Evolutionary conservation across 2,113 vertebrate species (phyloP).

Genomic region (Sinocyclocheilus anophthalmus): DNA sequence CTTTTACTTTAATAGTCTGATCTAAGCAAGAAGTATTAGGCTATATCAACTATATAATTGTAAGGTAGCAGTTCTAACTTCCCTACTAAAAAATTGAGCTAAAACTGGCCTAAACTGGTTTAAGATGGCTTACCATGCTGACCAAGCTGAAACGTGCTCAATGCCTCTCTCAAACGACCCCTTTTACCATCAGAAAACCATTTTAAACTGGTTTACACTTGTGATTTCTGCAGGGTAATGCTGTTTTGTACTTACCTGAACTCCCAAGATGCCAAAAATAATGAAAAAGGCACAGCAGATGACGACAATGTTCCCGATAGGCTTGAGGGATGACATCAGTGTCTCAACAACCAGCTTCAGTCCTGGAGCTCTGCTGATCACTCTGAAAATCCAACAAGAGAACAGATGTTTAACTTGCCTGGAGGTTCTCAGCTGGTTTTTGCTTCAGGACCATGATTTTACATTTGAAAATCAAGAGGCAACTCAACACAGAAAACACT

Average conservation of each 20-base stretch:
- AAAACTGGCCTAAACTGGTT: slow-evolving; percentile 12
- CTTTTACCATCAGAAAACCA: neutral
- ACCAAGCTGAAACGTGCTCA: neutral
- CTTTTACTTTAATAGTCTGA: slow-evolving; percentile 14
- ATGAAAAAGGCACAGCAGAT: slow-evolving; percentile 99
- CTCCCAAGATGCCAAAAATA: slow-evolving; percentile 98
- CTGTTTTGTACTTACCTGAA: slow-evolving; percentile 84
- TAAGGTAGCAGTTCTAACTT: neutral
- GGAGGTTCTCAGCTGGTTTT: neutral
- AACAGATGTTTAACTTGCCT: neutral
- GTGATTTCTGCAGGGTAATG: neutral
- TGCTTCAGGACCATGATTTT: neutral
- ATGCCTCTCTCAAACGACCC: neutral
- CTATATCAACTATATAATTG: neutral
- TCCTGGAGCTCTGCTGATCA: slow-evolving; percentile 96
- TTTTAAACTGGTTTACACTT: neutral
- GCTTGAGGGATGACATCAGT: slow-evolving; percentile 97
- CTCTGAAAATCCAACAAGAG: slow-evolving; percentile 73
- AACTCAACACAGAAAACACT: neutral
- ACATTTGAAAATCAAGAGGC: neutral
- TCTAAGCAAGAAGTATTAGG: neutral
- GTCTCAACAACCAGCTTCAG: slow-evolving; percentile 98
- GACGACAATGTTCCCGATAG: slow-evolving; percentile 98
- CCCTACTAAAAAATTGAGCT: neutral
- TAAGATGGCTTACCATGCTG: neutral